phyloP scores from a whole-genome alignment of 64 coral and sea anemone genomes.

The Hydrozoanthus tunicans region DNA sequence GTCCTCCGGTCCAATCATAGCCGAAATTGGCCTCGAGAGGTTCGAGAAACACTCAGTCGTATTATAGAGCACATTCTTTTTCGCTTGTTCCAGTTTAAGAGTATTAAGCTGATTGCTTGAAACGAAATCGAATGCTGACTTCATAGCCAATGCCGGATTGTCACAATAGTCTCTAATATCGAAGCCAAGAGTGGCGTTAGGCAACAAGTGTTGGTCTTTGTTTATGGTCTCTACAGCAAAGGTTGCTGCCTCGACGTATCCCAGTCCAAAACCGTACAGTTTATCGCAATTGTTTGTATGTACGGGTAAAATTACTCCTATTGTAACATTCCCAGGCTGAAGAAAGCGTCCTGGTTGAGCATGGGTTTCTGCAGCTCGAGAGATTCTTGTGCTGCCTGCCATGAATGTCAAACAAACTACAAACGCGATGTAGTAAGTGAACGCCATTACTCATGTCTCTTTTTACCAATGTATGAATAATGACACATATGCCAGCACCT shows the following conservation, averaged over 20 bases:
- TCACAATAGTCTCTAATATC: conserved; percentile 73
- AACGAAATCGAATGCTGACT: conserved; percentile 48
- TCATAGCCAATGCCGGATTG: conserved; percentile 51
- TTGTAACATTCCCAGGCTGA: conserved; percentile 58
- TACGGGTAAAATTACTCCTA: conserved; percentile 53
- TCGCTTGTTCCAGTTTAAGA: conserved; percentile 1
- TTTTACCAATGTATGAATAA: not conserved
- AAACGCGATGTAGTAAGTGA: not conserved
- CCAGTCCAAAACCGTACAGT: conserved; percentile 65
- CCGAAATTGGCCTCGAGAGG: conserved; percentile 56
- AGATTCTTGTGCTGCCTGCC: not conserved
- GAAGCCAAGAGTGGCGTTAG: conserved; percentile 50
- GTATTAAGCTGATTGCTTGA: conserved; percentile 57
- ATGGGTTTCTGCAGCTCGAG: not conserved
- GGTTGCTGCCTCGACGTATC: conserved; percentile 62
- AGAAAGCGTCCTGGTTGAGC: conserved; percentile 14
- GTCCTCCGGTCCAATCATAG: conserved; percentile 64
- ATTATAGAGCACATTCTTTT: not conserved
- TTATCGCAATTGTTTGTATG: conserved; percentile 61
- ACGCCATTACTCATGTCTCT: not conserved
- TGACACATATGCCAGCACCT: not conserved
- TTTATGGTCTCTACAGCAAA: conserved; percentile 64
- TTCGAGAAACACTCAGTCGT: not conserved
- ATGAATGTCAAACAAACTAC: not conserved
- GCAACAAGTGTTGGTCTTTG: conserved; percentile 53